These are phyloP conservation scores for Temnopleurus reevesii DNA, from an alignment of 53 echinoderm and acorn worm genomes.

Conservation along the genomic window DNA sequence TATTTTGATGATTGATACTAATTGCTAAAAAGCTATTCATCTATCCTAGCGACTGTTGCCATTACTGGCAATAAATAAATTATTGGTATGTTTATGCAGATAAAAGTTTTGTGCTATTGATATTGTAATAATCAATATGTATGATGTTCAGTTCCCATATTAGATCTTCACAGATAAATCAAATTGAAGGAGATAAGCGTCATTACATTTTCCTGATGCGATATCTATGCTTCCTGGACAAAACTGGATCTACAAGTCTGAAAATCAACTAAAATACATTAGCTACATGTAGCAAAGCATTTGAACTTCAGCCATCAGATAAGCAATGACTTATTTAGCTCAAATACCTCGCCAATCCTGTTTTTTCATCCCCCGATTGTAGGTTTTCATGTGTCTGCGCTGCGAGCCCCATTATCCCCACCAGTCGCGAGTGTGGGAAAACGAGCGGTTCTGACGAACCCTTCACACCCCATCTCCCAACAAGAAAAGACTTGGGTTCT, in stretches of 20 bases:
- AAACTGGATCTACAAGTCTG: background rate
- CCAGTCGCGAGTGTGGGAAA: slow-evolving; percentile 54
- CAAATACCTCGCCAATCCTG: background rate
- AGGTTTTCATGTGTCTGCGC: slow-evolving; percentile 12
- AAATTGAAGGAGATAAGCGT: background rate
- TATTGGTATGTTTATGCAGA: too few species aligned
- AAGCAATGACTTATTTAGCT: background rate
- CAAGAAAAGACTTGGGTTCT: slow-evolving; percentile 43
- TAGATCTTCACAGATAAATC: background rate
- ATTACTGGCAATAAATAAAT: too few species aligned
- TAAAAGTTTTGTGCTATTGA: background rate
- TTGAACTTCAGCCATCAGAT: slow-evolving; percentile 24
- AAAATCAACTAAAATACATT: too few species aligned
- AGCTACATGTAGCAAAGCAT: slow-evolving; percentile 4
- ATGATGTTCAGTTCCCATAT: slow-evolving; percentile 25
- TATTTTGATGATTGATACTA: too few species aligned
- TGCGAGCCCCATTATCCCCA: slow-evolving; percentile 7
- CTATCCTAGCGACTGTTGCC: too few species aligned
- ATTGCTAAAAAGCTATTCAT: too few species aligned
- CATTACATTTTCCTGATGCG: slow-evolving; percentile 13
- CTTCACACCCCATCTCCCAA: slow-evolving; percentile 57
- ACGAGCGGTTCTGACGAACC: background rate
- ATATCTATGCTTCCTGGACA: background rate
- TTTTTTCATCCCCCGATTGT: slow-evolving; percentile 31
- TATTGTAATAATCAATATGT: background rate